Evolutionary conservation across 2,888 invertebrate genomes (phyloP).

Genomic region (Caenorhabditis imperialis): DNA sequence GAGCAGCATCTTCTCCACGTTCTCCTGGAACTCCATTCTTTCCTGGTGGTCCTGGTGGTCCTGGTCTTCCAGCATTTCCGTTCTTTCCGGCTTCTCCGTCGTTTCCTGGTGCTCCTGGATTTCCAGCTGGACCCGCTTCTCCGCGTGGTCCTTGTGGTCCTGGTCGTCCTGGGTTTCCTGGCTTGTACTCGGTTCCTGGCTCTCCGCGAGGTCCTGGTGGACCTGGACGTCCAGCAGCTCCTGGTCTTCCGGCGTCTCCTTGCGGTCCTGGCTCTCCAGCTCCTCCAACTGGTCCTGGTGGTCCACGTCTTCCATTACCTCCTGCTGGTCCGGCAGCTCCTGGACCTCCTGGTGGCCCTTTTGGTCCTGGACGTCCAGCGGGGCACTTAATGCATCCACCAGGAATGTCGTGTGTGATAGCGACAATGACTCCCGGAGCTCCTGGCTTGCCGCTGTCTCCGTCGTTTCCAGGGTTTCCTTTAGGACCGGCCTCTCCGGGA

Average conservation of each 20-base stretch:
- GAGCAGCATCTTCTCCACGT: slow-evolving; percentile 55
- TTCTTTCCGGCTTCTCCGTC: slow-evolving; percentile 63
- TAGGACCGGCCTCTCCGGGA: slow-evolving; percentile 64
- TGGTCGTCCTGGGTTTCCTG: slow-evolving; percentile 63
- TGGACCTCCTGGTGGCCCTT: slow-evolving; percentile 57
- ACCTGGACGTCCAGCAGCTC: slow-evolving; percentile 61
- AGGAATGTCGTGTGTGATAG: slow-evolving; percentile 68
- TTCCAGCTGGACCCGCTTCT: slow-evolving; percentile 63
- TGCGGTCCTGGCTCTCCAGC: slow-evolving; percentile 55
- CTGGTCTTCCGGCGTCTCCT: slow-evolving; percentile 60
- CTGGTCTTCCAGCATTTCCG: slow-evolving; percentile 64
- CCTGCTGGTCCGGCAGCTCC: slow-evolving; percentile 62
- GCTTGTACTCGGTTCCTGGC: slow-evolving; percentile 63
- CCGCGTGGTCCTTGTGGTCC: slow-evolving; percentile 67
- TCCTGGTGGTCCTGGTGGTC: slow-evolving; percentile 64
- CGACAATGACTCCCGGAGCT: slow-evolving; percentile 66
- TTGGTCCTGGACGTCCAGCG: slow-evolving; percentile 62
- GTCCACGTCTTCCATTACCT: slow-evolving; percentile 58
- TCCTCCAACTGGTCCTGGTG: slow-evolving; percentile 60
- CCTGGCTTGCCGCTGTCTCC: slow-evolving; percentile 68
- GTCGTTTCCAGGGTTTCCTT: slow-evolving; percentile 62
- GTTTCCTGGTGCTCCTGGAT: slow-evolving; percentile 60
- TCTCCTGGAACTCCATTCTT: slow-evolving; percentile 61
- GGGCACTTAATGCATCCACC: slow-evolving; percentile 69
- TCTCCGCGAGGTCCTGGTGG: slow-evolving; percentile 64